Conservation (phyloP, 2,888 invertebrate genomes). For the Clivina fossor region DNA sequence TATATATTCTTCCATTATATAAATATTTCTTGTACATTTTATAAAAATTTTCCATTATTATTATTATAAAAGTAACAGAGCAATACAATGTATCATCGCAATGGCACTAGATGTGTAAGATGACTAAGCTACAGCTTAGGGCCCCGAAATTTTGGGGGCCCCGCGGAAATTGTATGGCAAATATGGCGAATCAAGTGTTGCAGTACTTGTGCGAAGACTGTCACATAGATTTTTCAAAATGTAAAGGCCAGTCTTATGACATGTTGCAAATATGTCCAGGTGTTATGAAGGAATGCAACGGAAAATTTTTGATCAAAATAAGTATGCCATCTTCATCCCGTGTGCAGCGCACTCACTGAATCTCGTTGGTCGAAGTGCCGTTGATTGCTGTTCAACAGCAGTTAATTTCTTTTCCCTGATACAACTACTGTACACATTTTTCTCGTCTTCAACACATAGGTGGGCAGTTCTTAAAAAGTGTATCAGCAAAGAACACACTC, state of each 20-base stretch:
- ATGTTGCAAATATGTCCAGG: slow-evolving; percentile 45
- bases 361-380: slow-evolving; percentile 39
- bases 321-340: slow-evolving; percentile 41
- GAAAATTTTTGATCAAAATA: slow-evolving; percentile 40
- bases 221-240: slow-evolving; percentile 38
- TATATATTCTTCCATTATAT: no score
- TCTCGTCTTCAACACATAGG: slow-evolving; percentile 38
- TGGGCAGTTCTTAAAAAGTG: slow-evolving; percentile 17
- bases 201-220: slow-evolving; percentile 2
- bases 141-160: no score
- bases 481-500: slow-evolving; percentile 3
- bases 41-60: no score
- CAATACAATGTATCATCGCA: no score
- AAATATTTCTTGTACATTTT: no score
- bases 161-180: no score
- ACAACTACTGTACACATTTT: slow-evolving; percentile 41
- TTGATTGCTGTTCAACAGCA: slow-evolving; percentile 38
- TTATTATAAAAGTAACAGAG: no score
- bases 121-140: no score
- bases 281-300: slow-evolving; percentile 41
- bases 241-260: slow-evolving; percentile 43
- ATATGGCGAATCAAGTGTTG: slow-evolving; percentile 34
- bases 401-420: slow-evolving; percentile 39
- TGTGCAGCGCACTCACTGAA: slow-evolving; percentile 44
- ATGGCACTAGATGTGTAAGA: no score